Percentiles rank a stretch among this genome's conserved stretches.
Evolutionary conservation across 2,888 invertebrate species (phyloP).

Genomic region (Gibbula magus): DNA sequence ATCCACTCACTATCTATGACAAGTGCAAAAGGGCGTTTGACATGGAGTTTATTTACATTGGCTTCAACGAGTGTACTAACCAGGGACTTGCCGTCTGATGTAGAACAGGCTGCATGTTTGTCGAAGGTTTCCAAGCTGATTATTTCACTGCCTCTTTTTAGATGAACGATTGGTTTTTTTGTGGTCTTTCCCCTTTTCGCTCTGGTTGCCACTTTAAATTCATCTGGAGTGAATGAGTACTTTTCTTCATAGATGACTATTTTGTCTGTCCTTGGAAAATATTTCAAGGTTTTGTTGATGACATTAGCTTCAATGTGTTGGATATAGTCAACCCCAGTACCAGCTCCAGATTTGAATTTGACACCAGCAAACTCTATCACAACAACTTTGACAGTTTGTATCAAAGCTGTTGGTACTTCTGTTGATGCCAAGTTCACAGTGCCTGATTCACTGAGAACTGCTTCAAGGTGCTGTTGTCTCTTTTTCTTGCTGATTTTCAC

Average conservation of each 20-base stretch:
- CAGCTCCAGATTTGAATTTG: conserved; percentile 30
- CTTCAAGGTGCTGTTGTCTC: background rate
- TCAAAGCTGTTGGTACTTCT: background rate
- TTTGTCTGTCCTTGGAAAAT: conserved; percentile 22
- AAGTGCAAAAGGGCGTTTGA: no score
- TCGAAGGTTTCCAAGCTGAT: no score
- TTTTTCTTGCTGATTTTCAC: background rate
- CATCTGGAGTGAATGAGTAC: background rate
- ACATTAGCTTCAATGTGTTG: conserved; percentile 35
- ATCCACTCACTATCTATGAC: no score
- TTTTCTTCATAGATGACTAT: conserved; percentile 45
- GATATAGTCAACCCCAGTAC: conserved; percentile 34
- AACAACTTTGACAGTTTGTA: background rate
- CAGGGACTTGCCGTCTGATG: no score
- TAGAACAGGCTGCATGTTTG: no score
- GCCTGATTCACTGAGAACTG: background rate
- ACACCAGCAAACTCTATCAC: conserved; percentile 41
- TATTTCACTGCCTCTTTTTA: no score
- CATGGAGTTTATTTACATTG: no score
- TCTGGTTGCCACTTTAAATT: no score
- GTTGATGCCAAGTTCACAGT: background rate
- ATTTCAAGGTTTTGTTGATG: conserved; percentile 16
- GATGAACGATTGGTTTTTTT: no score
- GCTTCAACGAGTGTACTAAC: no score
- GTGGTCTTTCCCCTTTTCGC: no score